Percentiles rank a stretch among this genome's conserved stretches.
Conservation (phyloP, 2,888 invertebrate genomes). For the Rhingia rostrata region DNA sequence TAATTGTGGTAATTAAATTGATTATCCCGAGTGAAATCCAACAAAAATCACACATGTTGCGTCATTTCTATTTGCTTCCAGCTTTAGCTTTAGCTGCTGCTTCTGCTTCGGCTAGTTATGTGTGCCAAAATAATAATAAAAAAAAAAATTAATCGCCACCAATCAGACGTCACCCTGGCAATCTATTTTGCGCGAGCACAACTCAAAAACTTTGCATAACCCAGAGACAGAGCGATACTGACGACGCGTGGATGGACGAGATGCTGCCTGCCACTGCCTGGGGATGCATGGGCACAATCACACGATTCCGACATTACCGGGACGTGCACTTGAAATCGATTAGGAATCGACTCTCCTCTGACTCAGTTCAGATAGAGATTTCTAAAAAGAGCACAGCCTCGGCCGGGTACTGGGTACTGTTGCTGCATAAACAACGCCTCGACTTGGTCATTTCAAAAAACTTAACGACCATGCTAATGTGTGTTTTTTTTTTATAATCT, state of each 20-base stretch:
- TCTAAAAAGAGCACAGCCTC: neutral
- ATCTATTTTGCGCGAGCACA: conserved; percentile 57
- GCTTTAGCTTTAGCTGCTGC: neutral
- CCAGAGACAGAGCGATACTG: neutral
- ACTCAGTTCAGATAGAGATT: conserved; percentile 27
- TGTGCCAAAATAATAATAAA: conserved; percentile 60
- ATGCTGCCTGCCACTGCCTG: conserved; percentile 28
- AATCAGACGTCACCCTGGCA: conserved; percentile 38
- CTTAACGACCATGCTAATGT: conserved; percentile 41
- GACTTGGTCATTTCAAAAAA: conserved; percentile 63
- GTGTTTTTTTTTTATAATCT: conserved; percentile 31
- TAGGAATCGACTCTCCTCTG: conserved; percentile 37
- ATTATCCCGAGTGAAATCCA: conserved; percentile 50
- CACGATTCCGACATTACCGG: conserved; percentile 28
- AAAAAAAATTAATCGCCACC: conserved; percentile 30
- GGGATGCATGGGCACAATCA: neutral
- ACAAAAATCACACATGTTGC: conserved; percentile 48
- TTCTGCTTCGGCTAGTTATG: conserved; percentile 2
- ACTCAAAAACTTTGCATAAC: conserved; percentile 21
- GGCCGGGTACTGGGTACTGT: conserved; percentile 2
- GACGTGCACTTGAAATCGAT: conserved; percentile 60
- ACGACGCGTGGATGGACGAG: neutral
- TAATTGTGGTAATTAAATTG: conserved; percentile 68
- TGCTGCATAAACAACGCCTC: conserved; percentile 18
- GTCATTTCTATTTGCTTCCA: conserved; percentile 61